Conservation (phyloP, 1,140 invertebrate genomes). For the Lepidostoma basale region DNA sequence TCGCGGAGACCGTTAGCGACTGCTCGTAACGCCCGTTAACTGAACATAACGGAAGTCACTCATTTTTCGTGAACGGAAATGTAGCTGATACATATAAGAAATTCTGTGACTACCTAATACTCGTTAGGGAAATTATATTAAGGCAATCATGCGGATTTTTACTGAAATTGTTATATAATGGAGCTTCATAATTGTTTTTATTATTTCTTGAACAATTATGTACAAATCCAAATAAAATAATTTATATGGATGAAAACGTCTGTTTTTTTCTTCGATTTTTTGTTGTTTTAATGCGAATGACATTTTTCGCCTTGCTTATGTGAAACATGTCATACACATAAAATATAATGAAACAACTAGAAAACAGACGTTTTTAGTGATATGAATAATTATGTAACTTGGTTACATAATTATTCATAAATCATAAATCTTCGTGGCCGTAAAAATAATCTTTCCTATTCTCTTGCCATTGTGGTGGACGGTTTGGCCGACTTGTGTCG, state of each 20-base stretch:
- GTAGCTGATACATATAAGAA: slow-evolving; percentile 14
- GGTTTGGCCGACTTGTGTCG: no score
- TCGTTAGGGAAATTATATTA: background rate
- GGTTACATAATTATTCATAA: no score
- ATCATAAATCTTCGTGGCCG: no score
- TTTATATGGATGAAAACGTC: no score
- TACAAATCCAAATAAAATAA: no score
- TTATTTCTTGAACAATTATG: no score
- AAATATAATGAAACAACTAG: no score
- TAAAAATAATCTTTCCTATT: no score
- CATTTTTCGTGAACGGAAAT: slow-evolving; percentile 13
- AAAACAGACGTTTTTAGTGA: no score
- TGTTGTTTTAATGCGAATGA: background rate
- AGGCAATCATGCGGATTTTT: background rate
- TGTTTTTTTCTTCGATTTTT: no score
- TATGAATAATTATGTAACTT: no score
- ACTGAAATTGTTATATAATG: background rate
- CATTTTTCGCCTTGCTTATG: background rate
- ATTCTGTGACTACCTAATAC: background rate
- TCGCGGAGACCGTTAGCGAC: slow-evolving; percentile 35
- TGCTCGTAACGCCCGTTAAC: slow-evolving; percentile 23
- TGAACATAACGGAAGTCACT: slow-evolving; percentile 34
- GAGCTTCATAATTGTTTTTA: background rate
- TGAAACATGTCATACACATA: background rate
- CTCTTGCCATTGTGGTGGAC: no score